Base-by-base conservation (phyloP, 2,797 vertebrate species). In the Adelosebastes latens region DNA sequence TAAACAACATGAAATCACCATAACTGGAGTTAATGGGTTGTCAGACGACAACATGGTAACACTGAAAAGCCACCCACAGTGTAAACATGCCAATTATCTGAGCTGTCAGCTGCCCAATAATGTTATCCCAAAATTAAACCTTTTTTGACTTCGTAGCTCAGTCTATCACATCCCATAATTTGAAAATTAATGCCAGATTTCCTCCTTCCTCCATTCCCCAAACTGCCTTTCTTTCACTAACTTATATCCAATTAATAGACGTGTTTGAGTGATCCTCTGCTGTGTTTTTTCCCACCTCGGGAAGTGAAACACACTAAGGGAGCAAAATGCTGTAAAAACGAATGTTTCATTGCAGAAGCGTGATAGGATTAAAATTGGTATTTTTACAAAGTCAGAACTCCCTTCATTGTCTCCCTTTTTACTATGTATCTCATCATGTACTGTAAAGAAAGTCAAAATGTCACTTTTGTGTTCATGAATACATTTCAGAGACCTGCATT, bases 11-110 rank as follows among this genome's bases (percentile, higher is more conserved):
- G 27, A 82, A 84, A 34, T 82, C 16, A 24, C 61, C 59, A 55
- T 66, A 64, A 66, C 80, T 85, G 74, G 52, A 85, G 78, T 82
- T 83, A 89, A 88, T 77, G 75, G 83, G 67, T 42, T 82, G 84
- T 85, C 83, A 77, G 82, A 31, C 58, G 87, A 88, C 67, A 71
- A 52, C 76, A 73, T 27, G 55, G 56, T 55, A 46, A 72, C 74
- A 65, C 63, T 80, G 52, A 75, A 80, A 75, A 79, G 42, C 77
- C 85, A 55, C 83, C 87, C 56, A 75, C 81, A 36, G 85, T 27
- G 56, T 78, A 82, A 91, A 88, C 79, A 86, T 74, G 85, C 58
- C 84, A 89, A 32, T 89, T 82, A 82, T 42, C 42, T 62, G 39
- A 79, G 59, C 82, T 75, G 75, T 72, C 77, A 77, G 75, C 66